Percentiles rank a stretch among this genome's conserved stretches.
These are phyloP conservation scores for Vidua macroura DNA, from an alignment of 2,113 vertebrate genomes.

Conservation along the genomic window DNA sequence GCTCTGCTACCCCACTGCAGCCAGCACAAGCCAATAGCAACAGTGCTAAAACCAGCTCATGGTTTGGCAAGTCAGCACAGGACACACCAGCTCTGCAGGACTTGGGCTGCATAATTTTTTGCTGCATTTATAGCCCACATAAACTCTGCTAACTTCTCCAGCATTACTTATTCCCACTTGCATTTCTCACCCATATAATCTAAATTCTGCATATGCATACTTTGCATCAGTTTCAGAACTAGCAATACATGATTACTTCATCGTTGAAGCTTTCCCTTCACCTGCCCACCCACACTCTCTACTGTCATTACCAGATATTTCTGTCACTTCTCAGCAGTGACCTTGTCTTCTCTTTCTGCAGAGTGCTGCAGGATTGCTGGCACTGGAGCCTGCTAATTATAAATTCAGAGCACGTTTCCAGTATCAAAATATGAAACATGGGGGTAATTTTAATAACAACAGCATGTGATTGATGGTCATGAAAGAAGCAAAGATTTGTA, in stretches of 20 bases:
- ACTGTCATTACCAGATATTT: conserved; percentile 16
- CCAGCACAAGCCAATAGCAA: not conserved
- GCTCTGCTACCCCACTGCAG: not conserved
- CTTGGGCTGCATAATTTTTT: not conserved
- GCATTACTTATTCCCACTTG: not conserved
- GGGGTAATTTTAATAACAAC: not conserved
- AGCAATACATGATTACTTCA: not conserved
- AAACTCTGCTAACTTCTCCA: not conserved
- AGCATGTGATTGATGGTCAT: not conserved
- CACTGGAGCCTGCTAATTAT: not conserved
- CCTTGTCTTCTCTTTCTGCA: conserved; percentile 36
- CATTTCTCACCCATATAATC: not conserved
- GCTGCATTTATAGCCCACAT: not conserved
- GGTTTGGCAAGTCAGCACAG: not conserved
- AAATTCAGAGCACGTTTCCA: not conserved
- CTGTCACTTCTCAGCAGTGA: conserved; percentile 36
- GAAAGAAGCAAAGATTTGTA: not conserved
- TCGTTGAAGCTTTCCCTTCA: not conserved
- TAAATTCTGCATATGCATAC: not conserved
- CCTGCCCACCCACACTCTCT: conserved; percentile 4
- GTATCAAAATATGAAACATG: not conserved
- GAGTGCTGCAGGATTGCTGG: not conserved
- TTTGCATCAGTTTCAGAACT: not conserved
- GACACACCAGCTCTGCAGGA: not conserved
- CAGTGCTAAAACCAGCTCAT: not conserved